These are phyloP conservation scores for Mustelus asterias DNA, from an alignment of 2,113 vertebrate genomes.

Conservation along the genomic window DNA sequence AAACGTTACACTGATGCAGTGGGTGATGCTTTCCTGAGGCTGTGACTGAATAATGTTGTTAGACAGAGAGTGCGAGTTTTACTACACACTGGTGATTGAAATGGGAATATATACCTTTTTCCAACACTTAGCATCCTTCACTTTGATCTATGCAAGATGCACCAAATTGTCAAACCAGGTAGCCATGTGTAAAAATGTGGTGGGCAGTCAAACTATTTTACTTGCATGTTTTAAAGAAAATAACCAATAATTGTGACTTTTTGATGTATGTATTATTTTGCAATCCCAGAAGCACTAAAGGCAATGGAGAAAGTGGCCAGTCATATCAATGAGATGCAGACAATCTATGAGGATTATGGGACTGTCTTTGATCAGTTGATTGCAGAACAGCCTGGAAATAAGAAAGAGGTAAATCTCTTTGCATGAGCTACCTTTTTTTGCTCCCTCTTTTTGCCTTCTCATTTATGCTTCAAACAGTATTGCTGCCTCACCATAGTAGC, in stretches of 20 bases:
- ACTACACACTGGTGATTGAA: neutral
- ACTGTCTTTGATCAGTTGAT: slow-evolving; percentile 91
- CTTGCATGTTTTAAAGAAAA: neutral
- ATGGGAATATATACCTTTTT: neutral
- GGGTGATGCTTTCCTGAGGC: neutral
- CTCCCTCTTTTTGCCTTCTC: slow-evolving; percentile 31
- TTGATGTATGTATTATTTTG: neutral
- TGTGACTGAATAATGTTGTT: neutral
- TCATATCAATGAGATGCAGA: slow-evolving; percentile 99
- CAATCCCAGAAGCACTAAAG: slow-evolving; percentile 77
- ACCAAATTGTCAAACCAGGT: neutral
- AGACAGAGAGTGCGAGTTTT: neutral
- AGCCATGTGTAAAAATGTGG: neutral
- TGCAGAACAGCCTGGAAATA: slow-evolving; percentile 77
- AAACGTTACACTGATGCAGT: neutral
- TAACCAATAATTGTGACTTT: neutral
- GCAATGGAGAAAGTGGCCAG: slow-evolving; percentile 98
- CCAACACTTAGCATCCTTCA: neutral
- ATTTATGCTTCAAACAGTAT: neutral
- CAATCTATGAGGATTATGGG: slow-evolving; percentile 95
- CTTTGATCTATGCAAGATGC: neutral
- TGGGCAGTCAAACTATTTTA: neutral
- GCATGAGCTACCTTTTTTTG: neutral
- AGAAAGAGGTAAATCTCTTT: slow-evolving; percentile 75
- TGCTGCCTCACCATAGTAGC: neutral